Evolutionary conservation across 2,113 vertebrate genomes (phyloP).

Genomic region (Columba livia): DNA sequence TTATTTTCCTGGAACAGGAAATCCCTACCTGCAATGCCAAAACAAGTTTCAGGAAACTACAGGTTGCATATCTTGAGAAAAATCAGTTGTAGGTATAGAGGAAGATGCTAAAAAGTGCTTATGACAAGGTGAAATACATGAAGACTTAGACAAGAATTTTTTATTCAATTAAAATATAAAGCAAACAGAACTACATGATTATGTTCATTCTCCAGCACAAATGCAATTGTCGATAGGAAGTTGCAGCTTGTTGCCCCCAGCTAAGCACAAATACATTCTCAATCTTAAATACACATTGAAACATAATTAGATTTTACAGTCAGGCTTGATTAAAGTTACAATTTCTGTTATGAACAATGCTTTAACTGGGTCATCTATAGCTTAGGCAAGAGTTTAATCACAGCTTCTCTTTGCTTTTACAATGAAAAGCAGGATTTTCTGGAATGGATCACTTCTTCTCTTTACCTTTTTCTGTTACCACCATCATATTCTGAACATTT

Average conservation of each 20-base stretch:
- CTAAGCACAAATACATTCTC: not conserved
- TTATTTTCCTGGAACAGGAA: not conserved
- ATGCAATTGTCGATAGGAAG: not conserved
- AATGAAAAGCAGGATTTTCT: constrained; percentile 1
- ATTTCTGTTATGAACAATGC: not conserved
- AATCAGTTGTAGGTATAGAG: not conserved
- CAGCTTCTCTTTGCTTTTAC: not conserved
- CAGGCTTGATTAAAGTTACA: constrained; percentile 17
- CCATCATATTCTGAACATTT: not conserved
- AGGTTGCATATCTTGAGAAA: not conserved
- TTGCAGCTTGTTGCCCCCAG: not conserved
- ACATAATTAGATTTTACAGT: constrained; percentile 39
- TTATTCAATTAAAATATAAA: not conserved
- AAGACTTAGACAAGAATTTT: not conserved
- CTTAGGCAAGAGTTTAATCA: constrained; percentile 29
- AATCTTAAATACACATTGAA: constrained; percentile 1
- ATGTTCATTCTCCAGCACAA: not conserved
- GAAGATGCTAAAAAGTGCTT: not conserved
- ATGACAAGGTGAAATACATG: not conserved
- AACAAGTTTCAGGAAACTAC: not conserved
- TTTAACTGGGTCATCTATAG: constrained; percentile 52
- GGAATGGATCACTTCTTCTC: not conserved
- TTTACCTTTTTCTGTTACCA: not conserved
- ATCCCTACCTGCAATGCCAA: not conserved
- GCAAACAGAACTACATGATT: not conserved